Evolutionary conservation across 2,888 invertebrate species (phyloP), one percentile per base, ranked within the genome.

Genomic region (Aspidiotus destructor): DNA sequence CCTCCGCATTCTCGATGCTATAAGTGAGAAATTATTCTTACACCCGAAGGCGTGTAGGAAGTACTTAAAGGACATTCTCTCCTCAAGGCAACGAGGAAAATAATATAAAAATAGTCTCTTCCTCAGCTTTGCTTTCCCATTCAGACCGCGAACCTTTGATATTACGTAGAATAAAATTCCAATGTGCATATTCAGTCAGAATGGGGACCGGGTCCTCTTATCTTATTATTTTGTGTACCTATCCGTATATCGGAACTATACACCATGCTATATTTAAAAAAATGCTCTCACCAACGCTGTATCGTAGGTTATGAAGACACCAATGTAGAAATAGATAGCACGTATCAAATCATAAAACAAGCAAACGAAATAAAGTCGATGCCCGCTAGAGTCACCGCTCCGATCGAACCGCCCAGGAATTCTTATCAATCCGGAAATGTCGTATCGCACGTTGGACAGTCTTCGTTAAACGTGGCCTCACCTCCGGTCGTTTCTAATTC

Each of bases 331-430:
- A 86, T 92, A 83, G 92, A 93, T 84, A 87, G 88, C 81, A 91
- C 90, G 80, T 93, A 93, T 83, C 92, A 92, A 83, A 92, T 92
- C 79, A 85, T 93, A 83, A 92, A 92, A 84, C 90, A 92, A 80
- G 92, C 92, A 77, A 91, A 90, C 78, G 92, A 92, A 84, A 88
- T 92, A 73, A 75, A 75, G 52, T 73, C 75, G 41, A 70, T 71
- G 62, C 67, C 71, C 8, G 53, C 17, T 58, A 58, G 58, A 58
- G 40, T 58, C 9, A 48, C 58, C 11, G 48, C 63, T 16, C 28
- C 53, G 28, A 60, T 44, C 16, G 65, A 60, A 54, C 61, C 74
- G 71, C 62, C 75, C 73, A 67, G 70, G 77, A 69, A 55, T 55
- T 13, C 48, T 16, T 40, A 42, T n/a, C 62, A 53, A 48, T 16